These are phyloP conservation scores for Polydrusus pterygomalis DNA, from an alignment of 2,888 invertebrate genomes.

Conservation along the genomic window DNA sequence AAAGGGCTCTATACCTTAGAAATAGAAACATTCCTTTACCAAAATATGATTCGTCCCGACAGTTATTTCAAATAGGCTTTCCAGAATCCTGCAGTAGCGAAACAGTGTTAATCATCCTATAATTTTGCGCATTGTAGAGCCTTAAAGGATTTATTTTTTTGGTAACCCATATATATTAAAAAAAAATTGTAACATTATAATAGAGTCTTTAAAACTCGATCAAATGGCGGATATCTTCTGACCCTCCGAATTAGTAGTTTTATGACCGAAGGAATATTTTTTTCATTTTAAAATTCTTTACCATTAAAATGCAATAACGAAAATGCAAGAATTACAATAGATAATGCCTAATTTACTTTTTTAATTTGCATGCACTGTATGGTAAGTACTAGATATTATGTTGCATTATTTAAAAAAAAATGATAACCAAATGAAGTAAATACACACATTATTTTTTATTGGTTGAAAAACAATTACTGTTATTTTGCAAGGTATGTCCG, in stretches of 20 bases:
- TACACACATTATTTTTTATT: not conserved
- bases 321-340: not conserved
- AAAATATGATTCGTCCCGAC: no score
- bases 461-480: conserved; percentile 5
- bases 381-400: not conserved
- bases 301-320: not conserved
- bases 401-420: conserved; percentile 14
- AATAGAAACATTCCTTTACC: no score
- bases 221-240: no score
- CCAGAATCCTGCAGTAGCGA: no score
- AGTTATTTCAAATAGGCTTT: no score
- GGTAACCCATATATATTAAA: no score
- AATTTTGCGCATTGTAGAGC: no score
- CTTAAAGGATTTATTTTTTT: no score
- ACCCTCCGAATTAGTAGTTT: no score
- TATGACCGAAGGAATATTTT: not conserved
- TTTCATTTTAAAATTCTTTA: not conserved
- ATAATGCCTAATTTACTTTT: conserved; percentile 9
- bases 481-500: not conserved
- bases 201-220: not conserved
- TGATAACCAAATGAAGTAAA: conserved; percentile 4
- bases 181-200: no score
- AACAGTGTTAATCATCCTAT: no score
- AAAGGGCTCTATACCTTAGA: no score
- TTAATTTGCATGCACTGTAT: conserved; percentile 1